Evolutionary conservation across 2,888 invertebrate species (phyloP).

Genomic region (Notocelia uddmanniana): DNA sequence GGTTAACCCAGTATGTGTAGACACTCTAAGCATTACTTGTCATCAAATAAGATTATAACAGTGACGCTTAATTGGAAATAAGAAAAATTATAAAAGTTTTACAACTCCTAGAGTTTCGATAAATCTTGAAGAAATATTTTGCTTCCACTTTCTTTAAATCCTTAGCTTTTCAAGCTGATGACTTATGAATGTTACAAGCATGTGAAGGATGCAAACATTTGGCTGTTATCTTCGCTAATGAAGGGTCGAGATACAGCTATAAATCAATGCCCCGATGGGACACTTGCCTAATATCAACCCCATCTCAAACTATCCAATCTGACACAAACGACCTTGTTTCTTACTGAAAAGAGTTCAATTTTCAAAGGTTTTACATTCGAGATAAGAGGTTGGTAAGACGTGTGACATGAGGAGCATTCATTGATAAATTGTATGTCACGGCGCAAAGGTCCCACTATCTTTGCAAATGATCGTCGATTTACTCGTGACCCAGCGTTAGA

Average conservation of each 20-base stretch:
- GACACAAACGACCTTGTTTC: background rate
- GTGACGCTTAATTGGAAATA: too few relatives aligned
- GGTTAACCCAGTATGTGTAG: too few relatives aligned
- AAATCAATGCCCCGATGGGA: slow-evolving; percentile 40
- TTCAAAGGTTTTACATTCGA: background rate
- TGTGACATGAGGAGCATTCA: slow-evolving; percentile 15
- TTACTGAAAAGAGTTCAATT: background rate
- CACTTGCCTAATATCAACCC: slow-evolving; percentile 34
- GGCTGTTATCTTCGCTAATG: slow-evolving; percentile 49
- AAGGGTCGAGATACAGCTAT: slow-evolving; percentile 40
- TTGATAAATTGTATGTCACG: slow-evolving; percentile 41
- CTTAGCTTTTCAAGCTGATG: background rate
- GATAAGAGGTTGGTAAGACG: background rate
- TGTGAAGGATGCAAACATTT: slow-evolving; percentile 47
- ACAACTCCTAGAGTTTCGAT: too few relatives aligned
- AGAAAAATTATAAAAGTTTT: too few relatives aligned
- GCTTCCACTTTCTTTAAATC: too few relatives aligned
- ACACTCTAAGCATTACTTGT: too few relatives aligned
- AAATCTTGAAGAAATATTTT: too few relatives aligned
- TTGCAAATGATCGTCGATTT: slow-evolving; percentile 41
- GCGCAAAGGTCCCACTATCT: slow-evolving; percentile 36
- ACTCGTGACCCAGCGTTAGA: slow-evolving; percentile 15
- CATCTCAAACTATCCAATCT: background rate
- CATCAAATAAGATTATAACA: too few relatives aligned
- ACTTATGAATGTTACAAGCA: slow-evolving; percentile 44